Evolutionary conservation across 2,113 vertebrate species (phyloP).

Genomic region (Petrocephalus zakoni): DNA sequence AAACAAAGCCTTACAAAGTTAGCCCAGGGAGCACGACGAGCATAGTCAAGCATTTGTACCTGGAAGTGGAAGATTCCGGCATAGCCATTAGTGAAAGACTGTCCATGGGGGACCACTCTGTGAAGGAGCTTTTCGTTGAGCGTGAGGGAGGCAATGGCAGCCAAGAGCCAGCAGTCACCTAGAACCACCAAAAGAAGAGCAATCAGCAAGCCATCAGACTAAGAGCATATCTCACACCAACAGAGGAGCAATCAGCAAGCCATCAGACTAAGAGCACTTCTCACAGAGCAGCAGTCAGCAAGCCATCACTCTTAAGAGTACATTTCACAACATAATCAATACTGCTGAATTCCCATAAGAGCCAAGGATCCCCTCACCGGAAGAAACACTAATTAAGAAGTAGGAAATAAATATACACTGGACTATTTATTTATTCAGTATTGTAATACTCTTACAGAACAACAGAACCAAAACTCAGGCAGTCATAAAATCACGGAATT

Average conservation of each 20-base stretch:
- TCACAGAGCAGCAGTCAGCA: background rate
- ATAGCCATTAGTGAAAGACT: constrained; percentile 52
- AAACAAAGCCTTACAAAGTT: background rate
- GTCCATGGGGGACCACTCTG: constrained; percentile 56
- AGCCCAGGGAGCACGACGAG: background rate
- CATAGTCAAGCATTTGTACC: constrained; percentile 40
- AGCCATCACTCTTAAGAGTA: too few species aligned
- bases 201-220: constrained; percentile 10
- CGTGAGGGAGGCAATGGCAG: constrained; percentile 68
- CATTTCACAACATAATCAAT: background rate
- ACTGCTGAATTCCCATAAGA: background rate
- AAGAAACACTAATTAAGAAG: background rate
- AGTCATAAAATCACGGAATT: background rate
- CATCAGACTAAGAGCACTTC: background rate
- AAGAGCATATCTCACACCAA: background rate
- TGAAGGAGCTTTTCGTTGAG: constrained; percentile 57
- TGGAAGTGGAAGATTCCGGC: constrained; percentile 71
- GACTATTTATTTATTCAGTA: background rate
- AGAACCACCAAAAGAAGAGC: background rate
- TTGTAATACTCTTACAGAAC: background rate
- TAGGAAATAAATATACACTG: background rate
- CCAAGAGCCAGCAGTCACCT: constrained; percentile 72
- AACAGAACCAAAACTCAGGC: background rate
- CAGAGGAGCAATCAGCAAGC: background rate
- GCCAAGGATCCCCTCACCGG: background rate